Evolutionary conservation across 23 tunicate genomes (phyloP).

Genomic region (Halocynthia aurantium): DNA sequence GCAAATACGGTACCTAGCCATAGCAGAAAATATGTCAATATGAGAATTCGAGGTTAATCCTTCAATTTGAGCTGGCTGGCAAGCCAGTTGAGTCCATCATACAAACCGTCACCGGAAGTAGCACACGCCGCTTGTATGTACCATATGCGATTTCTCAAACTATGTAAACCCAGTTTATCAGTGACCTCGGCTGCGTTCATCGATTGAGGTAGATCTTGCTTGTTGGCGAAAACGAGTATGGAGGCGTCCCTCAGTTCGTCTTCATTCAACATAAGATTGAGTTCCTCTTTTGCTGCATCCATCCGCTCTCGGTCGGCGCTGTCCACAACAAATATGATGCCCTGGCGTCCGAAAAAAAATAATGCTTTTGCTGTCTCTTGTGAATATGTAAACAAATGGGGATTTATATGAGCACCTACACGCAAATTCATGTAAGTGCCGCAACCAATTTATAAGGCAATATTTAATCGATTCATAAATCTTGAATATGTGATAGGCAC

Average conservation of each 20-base stretch:
- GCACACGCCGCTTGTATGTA: slow-evolving; percentile 34
- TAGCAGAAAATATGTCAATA: no score
- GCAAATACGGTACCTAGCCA: no score
- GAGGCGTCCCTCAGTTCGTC: slow-evolving; percentile 85
- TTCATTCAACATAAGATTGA: slow-evolving; percentile 60
- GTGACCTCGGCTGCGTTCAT: slow-evolving; percentile 22
- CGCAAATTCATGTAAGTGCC: no score
- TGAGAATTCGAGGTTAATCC: no score
- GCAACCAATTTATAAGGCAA: no score
- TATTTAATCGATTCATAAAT: no score
- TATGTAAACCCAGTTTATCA: slow-evolving; percentile 14
- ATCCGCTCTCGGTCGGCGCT: slow-evolving; percentile 77
- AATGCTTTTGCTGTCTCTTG: no score
- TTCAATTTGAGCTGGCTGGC: background rate
- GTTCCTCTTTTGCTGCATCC: slow-evolving; percentile 55
- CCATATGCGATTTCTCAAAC: background rate
- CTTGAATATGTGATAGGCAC: no score
- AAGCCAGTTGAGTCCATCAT: slow-evolving; percentile 33
- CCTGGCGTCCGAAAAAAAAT: background rate
- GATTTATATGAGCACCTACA: no score
- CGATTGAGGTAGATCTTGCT: slow-evolving; percentile 38
- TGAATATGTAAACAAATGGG: no score
- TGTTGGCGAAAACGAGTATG: slow-evolving; percentile 82
- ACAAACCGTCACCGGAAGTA: slow-evolving; percentile 30
- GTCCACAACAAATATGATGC: slow-evolving; percentile 81